These are phyloP conservation scores for Aphis gossypii DNA, from an alignment of 1,140 invertebrate genomes.

Conservation along the genomic window DNA sequence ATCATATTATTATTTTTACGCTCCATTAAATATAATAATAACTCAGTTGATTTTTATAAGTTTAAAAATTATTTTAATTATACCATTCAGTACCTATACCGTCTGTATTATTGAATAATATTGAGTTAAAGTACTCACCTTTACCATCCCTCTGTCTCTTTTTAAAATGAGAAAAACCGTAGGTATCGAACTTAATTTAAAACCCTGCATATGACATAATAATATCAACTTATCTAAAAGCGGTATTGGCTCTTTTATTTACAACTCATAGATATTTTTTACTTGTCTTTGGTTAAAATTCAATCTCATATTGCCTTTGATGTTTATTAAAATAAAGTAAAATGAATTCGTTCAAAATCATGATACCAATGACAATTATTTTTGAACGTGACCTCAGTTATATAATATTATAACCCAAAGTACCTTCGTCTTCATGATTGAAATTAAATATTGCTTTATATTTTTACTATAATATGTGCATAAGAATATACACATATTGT, in stretches of 20 bases:
- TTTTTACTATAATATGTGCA: neutral
- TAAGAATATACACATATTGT: neutral
- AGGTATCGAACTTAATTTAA: neutral
- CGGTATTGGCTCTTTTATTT: neutral
- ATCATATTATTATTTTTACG: neutral
- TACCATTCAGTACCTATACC: too few relatives aligned
- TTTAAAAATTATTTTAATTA: neutral
- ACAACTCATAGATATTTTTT: neutral
- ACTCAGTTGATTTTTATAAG: neutral
- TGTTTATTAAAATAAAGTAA: neutral
- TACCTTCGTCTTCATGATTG: neutral
- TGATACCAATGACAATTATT: neutral
- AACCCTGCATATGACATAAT: neutral
- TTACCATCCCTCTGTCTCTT: neutral
- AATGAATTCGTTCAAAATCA: neutral
- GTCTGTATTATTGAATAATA: neutral
- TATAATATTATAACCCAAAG: neutral
- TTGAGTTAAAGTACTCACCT: neutral
- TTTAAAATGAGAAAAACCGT: neutral
- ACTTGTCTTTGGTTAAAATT: neutral
- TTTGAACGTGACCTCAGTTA: neutral
- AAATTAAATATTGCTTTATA: neutral
- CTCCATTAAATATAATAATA: neutral
- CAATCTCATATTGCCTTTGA: neutral
- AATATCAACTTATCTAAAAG: neutral